Evolutionary conservation across 2,797 vertebrate genomes (phyloP), one percentile per base, ranked within the genome.

Genomic region (Coregonus sp.): DNA sequence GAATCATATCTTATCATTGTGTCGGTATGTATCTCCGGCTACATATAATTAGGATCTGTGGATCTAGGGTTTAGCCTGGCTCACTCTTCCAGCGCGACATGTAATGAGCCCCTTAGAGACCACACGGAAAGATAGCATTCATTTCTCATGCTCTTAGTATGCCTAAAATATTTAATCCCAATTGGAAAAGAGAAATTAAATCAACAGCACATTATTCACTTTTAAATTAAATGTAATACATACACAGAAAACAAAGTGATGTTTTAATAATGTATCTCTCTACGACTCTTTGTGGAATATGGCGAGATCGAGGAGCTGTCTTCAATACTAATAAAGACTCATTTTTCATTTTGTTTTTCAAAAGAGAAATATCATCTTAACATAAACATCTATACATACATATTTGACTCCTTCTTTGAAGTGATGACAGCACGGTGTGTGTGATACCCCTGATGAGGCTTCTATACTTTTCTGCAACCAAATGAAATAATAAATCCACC

Each of bases 31-130:
- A 1, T 40, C 37, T 40, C 37, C 25, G 25, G 25, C 25, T 25
- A 25, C 25, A 18, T 20, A 2, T 37, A 20, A 63, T 40, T 71
- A 68, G 54, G 80, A 50, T 50, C 70, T 70, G 67, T 78, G 77
- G 76, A 4, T 50, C 77, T 76, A 67, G 59, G 25, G 77, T 76
- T 78, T 82, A 79, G 86, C 77, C 84, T 71, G 71, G 52, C 78
- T 83, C 81, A 81, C 85, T 84, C 86, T 87, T 87, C 88, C 86
- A 93, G 85, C 83, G 72, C 83, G 80, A 86, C 89, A 37, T 88
- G 86, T 94, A 94, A 94, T 95, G 92, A 93, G 90, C 75, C 85
- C 93, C 92, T 86, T 76, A 31, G 93, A 94, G 92, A 90, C 85
- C 51, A 76, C 78, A 90, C 78, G 89, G 82, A 79, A 85, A 87